Conservation (phyloP, 2,797 vertebrate species). For the Eurystomus glaucurus region DNA sequence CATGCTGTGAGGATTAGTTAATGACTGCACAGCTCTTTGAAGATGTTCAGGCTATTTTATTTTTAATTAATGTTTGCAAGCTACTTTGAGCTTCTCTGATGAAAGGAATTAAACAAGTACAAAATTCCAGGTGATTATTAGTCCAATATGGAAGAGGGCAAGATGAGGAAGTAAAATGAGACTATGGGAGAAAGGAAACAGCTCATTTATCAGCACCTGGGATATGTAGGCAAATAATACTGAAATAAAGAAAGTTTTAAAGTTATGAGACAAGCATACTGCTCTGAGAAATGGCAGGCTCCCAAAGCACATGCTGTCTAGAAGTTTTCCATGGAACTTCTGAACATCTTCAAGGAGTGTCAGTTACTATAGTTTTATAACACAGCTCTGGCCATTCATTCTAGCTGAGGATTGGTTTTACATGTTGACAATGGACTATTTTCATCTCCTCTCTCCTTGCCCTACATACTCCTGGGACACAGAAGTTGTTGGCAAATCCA, state of each 20-base stretch:
- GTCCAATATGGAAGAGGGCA: not conserved
- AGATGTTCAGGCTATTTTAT: constrained; percentile 19
- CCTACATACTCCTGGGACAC: not conserved
- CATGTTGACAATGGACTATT: not conserved
- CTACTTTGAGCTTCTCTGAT: constrained; percentile 40
- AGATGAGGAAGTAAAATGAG: not conserved
- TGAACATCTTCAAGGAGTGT: not conserved
- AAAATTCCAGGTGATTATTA: constrained; percentile 20
- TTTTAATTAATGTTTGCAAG: constrained; percentile 59
- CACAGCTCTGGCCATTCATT: not conserved
- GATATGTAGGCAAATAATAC: not conserved
- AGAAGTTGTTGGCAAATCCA: not conserved
- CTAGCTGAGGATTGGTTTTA: not conserved
- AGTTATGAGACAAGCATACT: not conserved
- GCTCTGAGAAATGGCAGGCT: not conserved
- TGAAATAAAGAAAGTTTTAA: not conserved
- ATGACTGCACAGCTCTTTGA: constrained; percentile 52
- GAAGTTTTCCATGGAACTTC: not conserved
- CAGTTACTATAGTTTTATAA: not conserved
- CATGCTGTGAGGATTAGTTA: constrained; percentile 48
- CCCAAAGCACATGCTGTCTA: not conserved
- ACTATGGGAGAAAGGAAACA: not conserved
- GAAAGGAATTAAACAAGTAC: constrained; percentile 26
- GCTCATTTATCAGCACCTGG: not conserved
- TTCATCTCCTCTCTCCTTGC: not conserved